Base-by-base conservation (phyloP, 2,113 vertebrate genomes). In the Himantopus leucocephalus region DNA sequence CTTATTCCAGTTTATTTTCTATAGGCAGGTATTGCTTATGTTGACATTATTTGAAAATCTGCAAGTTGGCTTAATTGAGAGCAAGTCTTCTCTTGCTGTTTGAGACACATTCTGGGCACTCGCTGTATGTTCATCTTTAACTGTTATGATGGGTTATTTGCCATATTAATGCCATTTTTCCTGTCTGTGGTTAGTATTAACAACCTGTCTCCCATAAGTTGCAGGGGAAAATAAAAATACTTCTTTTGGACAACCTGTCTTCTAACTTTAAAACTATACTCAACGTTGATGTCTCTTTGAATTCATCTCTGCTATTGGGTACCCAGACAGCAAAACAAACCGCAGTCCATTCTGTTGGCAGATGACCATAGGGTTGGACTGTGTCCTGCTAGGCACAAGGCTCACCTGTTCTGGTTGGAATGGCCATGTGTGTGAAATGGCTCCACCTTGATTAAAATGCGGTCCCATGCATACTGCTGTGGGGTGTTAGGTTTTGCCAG, bases 381-480 rank as follows among this genome's bases (percentile, higher is more conserved):
- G 41, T 66, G 35, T 56, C 41, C 32, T 77, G 10, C 18, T 27
- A 39, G 58, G 47, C 27, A 18, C 10, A 37, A 27, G 26, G 30
- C 16, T 87, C 0, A 0, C 5, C 29, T 26, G 7, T 37, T 82
- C 50, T 68, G 2, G 10, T 20, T 56, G 43, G 23, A 95, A 52
- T 3, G 43, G 11, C 21, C 23, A 34, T 4, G 1, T 2, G 1
- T 1, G 3, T 50, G 17, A 88, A 80, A 30, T 48, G 50, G 62
- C 53, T 82, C 19, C 58, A 66, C 34, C 27, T 82, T 34, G 48
- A 48, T 64, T 71, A 88, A 87, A 95, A 72, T 48, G 30, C 71
- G 60, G 27, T 66, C n/a, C 30, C 35, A 19, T 83, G n/a, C 8
- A 10, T 55, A 27, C 47, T 72, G 20, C 82, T 53, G 5, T 45